Percentiles rank a stretch among this genome's conserved stretches.
phyloP scores from a whole-genome alignment of 2,888 invertebrate species.

The Pasiphila rectangulata region DNA sequence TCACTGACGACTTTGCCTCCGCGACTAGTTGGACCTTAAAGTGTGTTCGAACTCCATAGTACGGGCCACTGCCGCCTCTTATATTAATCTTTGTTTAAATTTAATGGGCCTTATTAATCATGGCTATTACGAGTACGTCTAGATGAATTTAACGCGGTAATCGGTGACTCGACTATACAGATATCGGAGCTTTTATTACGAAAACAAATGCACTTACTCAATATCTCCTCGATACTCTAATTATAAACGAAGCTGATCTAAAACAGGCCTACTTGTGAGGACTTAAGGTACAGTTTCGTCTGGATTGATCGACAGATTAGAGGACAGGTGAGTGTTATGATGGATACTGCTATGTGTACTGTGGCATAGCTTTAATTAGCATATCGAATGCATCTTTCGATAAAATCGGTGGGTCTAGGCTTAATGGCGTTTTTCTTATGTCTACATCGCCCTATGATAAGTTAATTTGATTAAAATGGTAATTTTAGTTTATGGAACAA shows the following conservation, averaged over 20 bases:
- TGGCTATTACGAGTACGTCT: conserved; percentile 70
- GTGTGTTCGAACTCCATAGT: conserved; percentile 21
- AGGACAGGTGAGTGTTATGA: conserved; percentile 64
- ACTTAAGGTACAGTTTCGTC: conserved; percentile 33
- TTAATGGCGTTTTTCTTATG: conserved; percentile 34
- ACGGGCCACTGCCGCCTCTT: conserved; percentile 37
- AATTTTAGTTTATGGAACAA: too few species aligned
- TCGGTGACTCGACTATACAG: conserved; percentile 62
- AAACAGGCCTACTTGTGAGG: neutral
- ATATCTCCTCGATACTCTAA: conserved; percentile 45
- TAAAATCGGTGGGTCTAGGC: conserved; percentile 39
- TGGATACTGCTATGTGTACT: conserved; percentile 25
- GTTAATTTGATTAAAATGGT: too few species aligned
- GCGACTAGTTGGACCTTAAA: too few species aligned
- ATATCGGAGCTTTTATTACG: conserved; percentile 64
- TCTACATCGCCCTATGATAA: neutral
- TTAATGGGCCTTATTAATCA: conserved; percentile 76
- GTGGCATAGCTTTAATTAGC: conserved; percentile 56
- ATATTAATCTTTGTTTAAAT: conserved; percentile 76
- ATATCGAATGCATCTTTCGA: conserved; percentile 47
- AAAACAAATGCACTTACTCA: conserved; percentile 69
- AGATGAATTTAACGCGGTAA: conserved; percentile 70
- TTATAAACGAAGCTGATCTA: conserved; percentile 15
- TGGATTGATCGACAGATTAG: conserved; percentile 36
- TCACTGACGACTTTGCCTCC: too few species aligned